Evolutionary conservation across 2,113 vertebrate genomes (phyloP).

Genomic region (Hemicordylus capensis): DNA sequence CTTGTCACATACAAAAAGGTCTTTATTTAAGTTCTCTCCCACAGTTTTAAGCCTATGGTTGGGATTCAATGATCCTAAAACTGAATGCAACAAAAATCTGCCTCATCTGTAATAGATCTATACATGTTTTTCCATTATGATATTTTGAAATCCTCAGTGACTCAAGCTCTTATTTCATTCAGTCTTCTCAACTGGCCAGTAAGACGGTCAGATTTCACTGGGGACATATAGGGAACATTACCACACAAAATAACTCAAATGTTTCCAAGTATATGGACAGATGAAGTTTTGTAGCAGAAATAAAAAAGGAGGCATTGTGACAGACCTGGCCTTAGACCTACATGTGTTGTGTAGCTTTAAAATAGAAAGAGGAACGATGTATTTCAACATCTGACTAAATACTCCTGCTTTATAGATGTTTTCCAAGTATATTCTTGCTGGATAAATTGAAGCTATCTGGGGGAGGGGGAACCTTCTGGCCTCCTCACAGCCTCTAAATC

Average conservation of each 20-base stretch:
- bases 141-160: constrained; percentile 12
- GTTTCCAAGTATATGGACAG: constrained; percentile 16
- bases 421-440: constrained; percentile 52
- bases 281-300: constrained; percentile 1
- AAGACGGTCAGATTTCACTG: constrained; percentile 25
- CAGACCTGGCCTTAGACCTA: constrained; percentile 2
- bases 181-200: background rate
- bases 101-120: background rate
- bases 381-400: constrained; percentile 54
- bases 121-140: background rate
- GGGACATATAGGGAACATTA: background rate
- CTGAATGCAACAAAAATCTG: background rate
- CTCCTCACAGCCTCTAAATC: constrained; percentile 56
- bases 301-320: constrained; percentile 15
- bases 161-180: constrained; percentile 4
- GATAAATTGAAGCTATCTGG: constrained; percentile 28
- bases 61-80: background rate
- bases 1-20: background rate
- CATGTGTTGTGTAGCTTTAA: constrained; percentile 17
- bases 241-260: constrained; percentile 25
- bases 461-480: background rate
- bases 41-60: constrained; percentile 19
- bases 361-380: constrained; percentile 51
- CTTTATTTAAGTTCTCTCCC: background rate
- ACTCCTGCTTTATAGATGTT: constrained; percentile 42